These are phyloP conservation scores for Leptinotarsa rubiginosa DNA, from an alignment of 2,888 invertebrate genomes.

Conservation along the genomic window DNA sequence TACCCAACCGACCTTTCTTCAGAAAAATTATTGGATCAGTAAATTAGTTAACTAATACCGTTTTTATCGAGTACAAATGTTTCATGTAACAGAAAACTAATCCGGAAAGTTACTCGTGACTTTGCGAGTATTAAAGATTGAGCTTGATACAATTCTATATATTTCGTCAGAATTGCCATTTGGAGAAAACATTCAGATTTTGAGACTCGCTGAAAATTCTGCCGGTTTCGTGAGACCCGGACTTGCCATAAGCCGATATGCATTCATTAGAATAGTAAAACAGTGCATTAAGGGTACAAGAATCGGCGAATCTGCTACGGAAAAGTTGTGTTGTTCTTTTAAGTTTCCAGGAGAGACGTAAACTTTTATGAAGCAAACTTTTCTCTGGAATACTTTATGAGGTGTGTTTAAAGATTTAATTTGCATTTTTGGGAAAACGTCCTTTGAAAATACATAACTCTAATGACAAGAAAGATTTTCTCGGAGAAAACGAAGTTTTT, in stretches of 20 bases:
- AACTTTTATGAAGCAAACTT: conserved; percentile 60
- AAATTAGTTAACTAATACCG: too few species aligned
- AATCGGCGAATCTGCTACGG: conserved; percentile 57
- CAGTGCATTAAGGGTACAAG: conserved; percentile 60
- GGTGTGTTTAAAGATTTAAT: conserved; percentile 59
- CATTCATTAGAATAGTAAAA: conserved; percentile 64
- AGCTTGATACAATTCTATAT: conserved; percentile 4
- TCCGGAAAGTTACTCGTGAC: too few species aligned
- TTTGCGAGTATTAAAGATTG: neutral
- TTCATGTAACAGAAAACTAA: too few species aligned
- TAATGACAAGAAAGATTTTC: conserved; percentile 40
- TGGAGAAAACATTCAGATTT: conserved; percentile 32
- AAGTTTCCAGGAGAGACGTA: conserved; percentile 58
- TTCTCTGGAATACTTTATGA: conserved; percentile 56
- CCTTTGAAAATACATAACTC: conserved; percentile 44
- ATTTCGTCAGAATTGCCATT: conserved; percentile 22
- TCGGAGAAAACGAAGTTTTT: conserved; percentile 34
- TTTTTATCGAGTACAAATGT: too few species aligned
- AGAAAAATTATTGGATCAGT: too few species aligned
- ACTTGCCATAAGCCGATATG: conserved; percentile 61
- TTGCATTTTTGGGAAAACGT: conserved; percentile 53
- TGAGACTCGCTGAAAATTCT: conserved; percentile 38
- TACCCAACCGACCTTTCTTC: too few species aligned
- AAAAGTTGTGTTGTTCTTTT: conserved; percentile 63
- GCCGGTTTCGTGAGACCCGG: conserved; percentile 32